Conservation (phyloP, 2,888 invertebrate genomes). For the Ramazzottius varieornatus region DNA sequence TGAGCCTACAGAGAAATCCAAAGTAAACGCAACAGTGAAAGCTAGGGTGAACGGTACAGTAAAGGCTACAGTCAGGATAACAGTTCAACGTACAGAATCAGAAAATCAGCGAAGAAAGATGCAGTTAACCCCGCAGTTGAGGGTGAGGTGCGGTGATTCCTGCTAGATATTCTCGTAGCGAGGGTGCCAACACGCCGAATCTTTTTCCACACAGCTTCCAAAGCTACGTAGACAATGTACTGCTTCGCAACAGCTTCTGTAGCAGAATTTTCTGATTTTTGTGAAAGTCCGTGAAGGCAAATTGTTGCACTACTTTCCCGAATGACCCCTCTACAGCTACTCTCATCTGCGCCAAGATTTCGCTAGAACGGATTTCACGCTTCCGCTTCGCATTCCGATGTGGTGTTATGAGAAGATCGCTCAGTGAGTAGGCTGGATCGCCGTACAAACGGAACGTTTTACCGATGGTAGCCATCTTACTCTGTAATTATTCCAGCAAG, state of each 20-base stretch:
- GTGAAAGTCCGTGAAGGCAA: conserved; percentile 10
- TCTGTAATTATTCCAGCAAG: background rate
- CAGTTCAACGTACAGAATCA: too few species aligned
- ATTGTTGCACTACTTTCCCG: conserved; percentile 7
- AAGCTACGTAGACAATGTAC: conserved; percentile 9
- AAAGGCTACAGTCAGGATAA: too few species aligned
- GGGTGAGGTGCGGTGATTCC: background rate
- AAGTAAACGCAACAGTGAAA: too few species aligned
- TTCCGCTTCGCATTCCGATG: conserved; percentile 4
- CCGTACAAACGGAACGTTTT: background rate
- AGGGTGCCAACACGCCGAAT: conserved; percentile 8
- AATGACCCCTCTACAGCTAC: conserved; percentile 9
- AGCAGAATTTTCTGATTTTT: conserved; percentile 10
- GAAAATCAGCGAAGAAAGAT: too few species aligned
- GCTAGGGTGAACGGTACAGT: too few species aligned
- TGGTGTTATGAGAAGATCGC: conserved; percentile 4
- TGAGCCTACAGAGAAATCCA: too few species aligned
- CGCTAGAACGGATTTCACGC: conserved; percentile 9
- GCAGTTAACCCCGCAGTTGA: too few species aligned
- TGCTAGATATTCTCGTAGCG: background rate
- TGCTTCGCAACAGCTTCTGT: conserved; percentile 11
- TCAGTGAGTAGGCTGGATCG: background rate
- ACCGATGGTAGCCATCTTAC: background rate
- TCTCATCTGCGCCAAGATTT: conserved; percentile 7
- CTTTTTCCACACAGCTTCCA: conserved; percentile 5